These are phyloP conservation scores for Piezodorus guildinii DNA, from an alignment of 1,140 invertebrate genomes.

Conservation along the genomic window DNA sequence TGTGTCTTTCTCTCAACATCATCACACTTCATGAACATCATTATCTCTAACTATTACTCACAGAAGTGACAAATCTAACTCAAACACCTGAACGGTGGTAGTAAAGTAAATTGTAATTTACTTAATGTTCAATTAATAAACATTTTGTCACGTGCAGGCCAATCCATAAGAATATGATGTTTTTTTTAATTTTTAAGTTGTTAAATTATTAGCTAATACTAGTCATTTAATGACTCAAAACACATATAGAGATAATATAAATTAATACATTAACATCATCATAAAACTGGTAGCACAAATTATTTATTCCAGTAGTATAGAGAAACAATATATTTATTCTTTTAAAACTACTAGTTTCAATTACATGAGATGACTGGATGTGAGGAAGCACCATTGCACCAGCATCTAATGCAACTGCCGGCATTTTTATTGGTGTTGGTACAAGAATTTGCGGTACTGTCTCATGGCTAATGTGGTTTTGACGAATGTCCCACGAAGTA, in stretches of 20 bases:
- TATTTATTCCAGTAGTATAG: background rate
- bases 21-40: too few species aligned
- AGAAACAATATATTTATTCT: slow-evolving; percentile 5
- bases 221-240: too few species aligned
- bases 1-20: too few species aligned
- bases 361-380: slow-evolving; percentile 40
- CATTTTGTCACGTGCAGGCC: too few species aligned
- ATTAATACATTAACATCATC: slow-evolving; percentile 13
- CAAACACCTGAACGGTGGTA: too few species aligned
- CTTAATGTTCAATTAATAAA: too few species aligned
- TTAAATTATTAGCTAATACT: too few species aligned
- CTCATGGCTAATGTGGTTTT: slow-evolving; percentile 33
- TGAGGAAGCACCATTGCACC: slow-evolving; percentile 31
- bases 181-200: too few species aligned
- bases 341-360: background rate
- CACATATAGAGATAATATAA: slow-evolving; percentile 5
- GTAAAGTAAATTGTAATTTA: too few species aligned
- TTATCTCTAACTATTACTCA: too few species aligned
- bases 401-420: slow-evolving; percentile 34
- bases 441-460: slow-evolving; percentile 37
- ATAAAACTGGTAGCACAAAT: background rate
- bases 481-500: slow-evolving; percentile 38
- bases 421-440: slow-evolving; percentile 42
- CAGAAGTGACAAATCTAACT: too few species aligned
- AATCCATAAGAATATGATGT: too few species aligned